Evolutionary conservation across 2,113 vertebrate species (phyloP).

Genomic region (Mesocricetus auratus): DNA sequence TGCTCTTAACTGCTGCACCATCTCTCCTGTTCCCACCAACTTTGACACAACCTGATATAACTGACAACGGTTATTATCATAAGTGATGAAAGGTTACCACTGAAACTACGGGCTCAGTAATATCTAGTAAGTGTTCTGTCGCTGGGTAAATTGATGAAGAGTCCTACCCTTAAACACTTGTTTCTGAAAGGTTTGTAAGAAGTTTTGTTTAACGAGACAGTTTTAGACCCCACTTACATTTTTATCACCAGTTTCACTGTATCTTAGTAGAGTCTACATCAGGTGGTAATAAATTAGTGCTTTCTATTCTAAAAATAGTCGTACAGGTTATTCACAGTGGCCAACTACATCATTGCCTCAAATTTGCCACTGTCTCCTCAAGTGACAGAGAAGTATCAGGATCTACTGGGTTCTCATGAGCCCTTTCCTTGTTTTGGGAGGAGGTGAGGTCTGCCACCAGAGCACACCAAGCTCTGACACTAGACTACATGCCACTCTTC

Average conservation of each 20-base stretch:
- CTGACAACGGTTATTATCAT: neutral
- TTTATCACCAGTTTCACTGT: neutral
- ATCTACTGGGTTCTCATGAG: neutral
- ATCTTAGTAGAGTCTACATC: constrained; percentile 11
- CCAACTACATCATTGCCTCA: neutral
- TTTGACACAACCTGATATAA: constrained; percentile 8
- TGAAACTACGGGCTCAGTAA: neutral
- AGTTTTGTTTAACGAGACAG: neutral
- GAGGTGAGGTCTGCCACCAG: neutral
- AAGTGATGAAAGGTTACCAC: neutral
- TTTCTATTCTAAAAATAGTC: constrained; percentile 2
- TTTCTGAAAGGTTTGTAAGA: constrained; percentile 6
- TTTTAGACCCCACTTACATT: neutral
- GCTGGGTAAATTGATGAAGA: constrained; percentile 8
- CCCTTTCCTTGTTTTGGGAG: neutral
- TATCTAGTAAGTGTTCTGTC: neutral
- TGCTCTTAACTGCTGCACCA: neutral
- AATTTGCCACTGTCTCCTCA: neutral
- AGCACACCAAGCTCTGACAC: neutral
- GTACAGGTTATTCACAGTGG: neutral
- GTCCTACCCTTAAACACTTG: neutral
- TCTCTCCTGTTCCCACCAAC: neutral
- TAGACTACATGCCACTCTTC: neutral
- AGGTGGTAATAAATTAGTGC: neutral
- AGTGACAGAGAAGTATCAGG: neutral